phyloP scores from a whole-genome alignment of 2,113 vertebrate species.

The Dasyprocta punctata region DNA sequence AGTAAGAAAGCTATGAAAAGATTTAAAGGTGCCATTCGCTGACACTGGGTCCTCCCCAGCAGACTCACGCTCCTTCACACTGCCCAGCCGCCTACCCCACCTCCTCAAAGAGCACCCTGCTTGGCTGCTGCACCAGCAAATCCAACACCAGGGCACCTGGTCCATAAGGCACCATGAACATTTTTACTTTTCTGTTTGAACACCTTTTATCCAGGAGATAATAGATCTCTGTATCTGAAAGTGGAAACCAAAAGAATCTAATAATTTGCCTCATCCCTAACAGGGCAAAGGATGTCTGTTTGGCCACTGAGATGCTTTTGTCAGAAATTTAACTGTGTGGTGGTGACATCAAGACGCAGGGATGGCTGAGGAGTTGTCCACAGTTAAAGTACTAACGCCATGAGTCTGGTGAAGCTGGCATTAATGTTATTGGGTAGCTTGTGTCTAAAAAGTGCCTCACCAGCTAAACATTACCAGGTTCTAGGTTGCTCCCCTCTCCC shows the following conservation, averaged over 20 bases:
- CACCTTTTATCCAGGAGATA: neutral
- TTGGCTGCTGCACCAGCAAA: neutral
- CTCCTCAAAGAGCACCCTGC: neutral
- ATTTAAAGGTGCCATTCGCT: neutral
- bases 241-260: neutral
- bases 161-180: neutral
- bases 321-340: neutral
- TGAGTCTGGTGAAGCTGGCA: neutral
- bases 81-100: neutral
- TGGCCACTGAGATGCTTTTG: neutral
- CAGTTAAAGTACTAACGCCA: neutral
- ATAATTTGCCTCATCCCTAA: neutral
- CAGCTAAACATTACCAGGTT: neutral
- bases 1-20: neutral
- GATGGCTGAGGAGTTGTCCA: neutral
- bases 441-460: neutral
- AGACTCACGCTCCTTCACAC: no score
- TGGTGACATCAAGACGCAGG: neutral
- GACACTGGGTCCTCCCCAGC: neutral
- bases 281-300: neutral
- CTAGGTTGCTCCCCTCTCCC: neutral
- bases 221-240: neutral
- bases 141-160: neutral
- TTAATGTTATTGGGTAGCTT: neutral
- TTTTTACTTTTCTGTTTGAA: neutral